Evolutionary conservation across 64 coral and sea anemone species (phyloP).

Genomic region (Montipora sp.): DNA sequence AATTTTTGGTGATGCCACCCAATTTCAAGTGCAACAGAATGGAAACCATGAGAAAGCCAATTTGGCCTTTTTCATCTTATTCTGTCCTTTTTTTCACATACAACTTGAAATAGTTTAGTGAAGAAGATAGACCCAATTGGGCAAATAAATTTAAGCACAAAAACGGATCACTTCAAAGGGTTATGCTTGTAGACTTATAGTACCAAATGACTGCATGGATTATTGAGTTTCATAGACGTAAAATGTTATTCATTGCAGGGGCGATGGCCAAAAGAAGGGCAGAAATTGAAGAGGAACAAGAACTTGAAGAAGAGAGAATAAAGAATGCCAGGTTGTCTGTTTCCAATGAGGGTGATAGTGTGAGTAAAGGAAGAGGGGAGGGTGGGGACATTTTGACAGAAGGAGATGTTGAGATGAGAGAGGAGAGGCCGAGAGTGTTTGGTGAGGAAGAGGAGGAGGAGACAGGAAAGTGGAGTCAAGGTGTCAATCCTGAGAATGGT

Average conservation of each 20-base stretch:
- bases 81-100: too few species aligned
- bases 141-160: too few species aligned
- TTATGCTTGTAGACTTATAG: too few species aligned
- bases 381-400: neutral
- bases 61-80: too few species aligned
- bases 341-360: slow-evolving; percentile 62
- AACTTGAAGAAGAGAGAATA: slow-evolving; percentile 48
- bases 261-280: slow-evolving; percentile 78
- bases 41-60: too few species aligned
- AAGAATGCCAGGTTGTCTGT: slow-evolving; percentile 53
- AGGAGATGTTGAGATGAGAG: slow-evolving; percentile 52
- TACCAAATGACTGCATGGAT: too few species aligned
- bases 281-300: slow-evolving; percentile 75
- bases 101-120: too few species aligned
- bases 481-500: slow-evolving; percentile 48
- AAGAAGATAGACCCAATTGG: too few species aligned
- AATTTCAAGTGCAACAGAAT: too few species aligned
- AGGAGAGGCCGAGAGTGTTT: neutral
- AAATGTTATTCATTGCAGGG: slow-evolving; percentile 18
- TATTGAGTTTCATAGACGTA: neutral
- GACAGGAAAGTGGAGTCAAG: slow-evolving; percentile 17
- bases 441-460: neutral
- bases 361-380: slow-evolving; percentile 38
- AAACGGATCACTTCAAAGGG: too few species aligned
- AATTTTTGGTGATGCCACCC: too few species aligned